Evolutionary conservation across 2,113 vertebrate species (phyloP).

Genomic region (Notiomystis cincta): DNA sequence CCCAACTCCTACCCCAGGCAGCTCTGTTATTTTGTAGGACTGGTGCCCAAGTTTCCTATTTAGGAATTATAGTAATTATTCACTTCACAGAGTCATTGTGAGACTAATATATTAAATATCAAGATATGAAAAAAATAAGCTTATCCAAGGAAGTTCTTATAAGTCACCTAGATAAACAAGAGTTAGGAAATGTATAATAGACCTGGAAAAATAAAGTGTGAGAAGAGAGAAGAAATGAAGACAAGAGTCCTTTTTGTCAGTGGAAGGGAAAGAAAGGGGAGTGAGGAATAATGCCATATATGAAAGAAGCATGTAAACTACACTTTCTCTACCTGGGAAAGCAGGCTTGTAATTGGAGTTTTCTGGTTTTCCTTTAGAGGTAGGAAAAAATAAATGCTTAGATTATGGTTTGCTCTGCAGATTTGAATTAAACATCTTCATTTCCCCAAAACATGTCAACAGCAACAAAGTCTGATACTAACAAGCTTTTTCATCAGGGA

Average conservation of each 20-base stretch:
- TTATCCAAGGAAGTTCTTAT: neutral
- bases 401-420: neutral
- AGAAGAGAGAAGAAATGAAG: neutral
- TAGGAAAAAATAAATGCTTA: neutral
- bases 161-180: neutral
- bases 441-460: neutral
- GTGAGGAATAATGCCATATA: neutral
- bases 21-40: neutral
- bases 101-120: neutral
- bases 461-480: neutral
- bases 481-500: neutral
- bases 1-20: neutral
- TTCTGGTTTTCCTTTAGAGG: neutral
- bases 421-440: neutral
- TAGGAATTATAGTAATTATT: neutral
- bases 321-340: neutral
- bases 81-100: neutral
- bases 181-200: neutral
- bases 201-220: neutral
- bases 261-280: accelerated
- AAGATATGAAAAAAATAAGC: neutral
- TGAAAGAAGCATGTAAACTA: neutral
- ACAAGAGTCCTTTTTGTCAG: neutral
- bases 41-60: neutral
- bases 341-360: neutral